These are phyloP conservation scores for Semaprochilodus insignis DNA, from an alignment of 2,797 vertebrate species.

Conservation along the genomic window DNA sequence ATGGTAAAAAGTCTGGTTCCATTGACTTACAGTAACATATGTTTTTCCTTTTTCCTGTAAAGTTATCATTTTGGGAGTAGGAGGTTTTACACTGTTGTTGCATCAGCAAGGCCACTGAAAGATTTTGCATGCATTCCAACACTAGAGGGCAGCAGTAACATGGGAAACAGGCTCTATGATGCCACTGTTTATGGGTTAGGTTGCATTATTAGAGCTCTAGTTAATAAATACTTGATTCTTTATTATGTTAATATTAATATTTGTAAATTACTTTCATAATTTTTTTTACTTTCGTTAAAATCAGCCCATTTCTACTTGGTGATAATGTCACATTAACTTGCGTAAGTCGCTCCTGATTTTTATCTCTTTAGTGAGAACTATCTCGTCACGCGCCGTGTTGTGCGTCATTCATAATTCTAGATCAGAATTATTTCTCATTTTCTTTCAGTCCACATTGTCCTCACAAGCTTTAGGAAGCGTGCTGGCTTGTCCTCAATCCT, in stretches of 20 bases:
- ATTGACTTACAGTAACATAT: too few relatives aligned
- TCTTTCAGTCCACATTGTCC: too few relatives aligned
- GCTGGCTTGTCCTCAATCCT: neutral
- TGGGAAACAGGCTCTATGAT: neutral
- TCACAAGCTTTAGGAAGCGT: neutral
- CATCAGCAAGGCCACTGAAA: too few relatives aligned
- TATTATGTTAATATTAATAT: neutral
- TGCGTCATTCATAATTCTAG: neutral
- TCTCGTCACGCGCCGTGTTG: too few relatives aligned
- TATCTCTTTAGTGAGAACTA: too few relatives aligned
- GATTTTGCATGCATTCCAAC: neutral
- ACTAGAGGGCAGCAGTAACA: conserved; percentile 13
- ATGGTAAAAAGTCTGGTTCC: too few relatives aligned
- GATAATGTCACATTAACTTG: too few relatives aligned
- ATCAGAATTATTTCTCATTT: neutral
- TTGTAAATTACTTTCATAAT: neutral
- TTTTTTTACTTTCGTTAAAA: neutral
- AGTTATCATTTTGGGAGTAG: too few relatives aligned
- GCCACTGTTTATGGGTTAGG: neutral
- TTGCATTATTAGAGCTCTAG: neutral
- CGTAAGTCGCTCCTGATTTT: too few relatives aligned
- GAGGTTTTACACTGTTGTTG: too few relatives aligned
- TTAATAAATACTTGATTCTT: neutral
- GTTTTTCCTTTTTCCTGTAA: too few relatives aligned
- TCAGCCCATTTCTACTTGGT: too few relatives aligned